Evolutionary conservation across 2,888 invertebrate species (phyloP).

Genomic region (Agonopterix heracliana): DNA sequence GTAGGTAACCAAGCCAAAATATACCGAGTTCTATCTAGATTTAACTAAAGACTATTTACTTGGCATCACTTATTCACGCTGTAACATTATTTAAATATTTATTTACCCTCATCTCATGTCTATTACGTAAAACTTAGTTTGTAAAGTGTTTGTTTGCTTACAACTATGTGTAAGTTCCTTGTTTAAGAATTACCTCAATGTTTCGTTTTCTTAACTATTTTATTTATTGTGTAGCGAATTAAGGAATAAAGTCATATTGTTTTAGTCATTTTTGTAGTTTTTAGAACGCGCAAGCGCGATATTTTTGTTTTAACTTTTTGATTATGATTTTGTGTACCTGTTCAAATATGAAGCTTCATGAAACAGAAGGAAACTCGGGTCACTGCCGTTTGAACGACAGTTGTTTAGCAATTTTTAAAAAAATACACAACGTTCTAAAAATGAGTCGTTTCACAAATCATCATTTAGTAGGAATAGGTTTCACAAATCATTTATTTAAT

Average conservation of each 20-base stretch:
- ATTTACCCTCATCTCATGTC: not conserved
- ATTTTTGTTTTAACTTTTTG: not conserved
- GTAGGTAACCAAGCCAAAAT: constrained; percentile 29
- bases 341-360: not conserved
- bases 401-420: no score
- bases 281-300: constrained; percentile 23
- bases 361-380: no score
- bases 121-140: constrained; percentile 1
- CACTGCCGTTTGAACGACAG: no score
- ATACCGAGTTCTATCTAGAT: constrained; percentile 9
- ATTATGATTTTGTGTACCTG: constrained; percentile 6
- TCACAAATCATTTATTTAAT: no score
- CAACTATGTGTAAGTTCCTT: constrained; percentile 38
- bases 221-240: constrained; percentile 55
- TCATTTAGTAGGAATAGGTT: no score
- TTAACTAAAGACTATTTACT: constrained; percentile 5
- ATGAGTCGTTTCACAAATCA: no score
- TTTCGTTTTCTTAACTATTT: constrained; percentile 29
- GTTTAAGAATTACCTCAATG: constrained; percentile 56
- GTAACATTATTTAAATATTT: not conserved
- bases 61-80: constrained; percentile 8
- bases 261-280: constrained; percentile 66
- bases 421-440: no score
- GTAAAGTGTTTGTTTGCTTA: constrained; percentile 1
- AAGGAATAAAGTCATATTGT: constrained; percentile 59